phyloP scores from a whole-genome alignment of 2,797 vertebrate species.

The Lagothrix lagotricha region DNA sequence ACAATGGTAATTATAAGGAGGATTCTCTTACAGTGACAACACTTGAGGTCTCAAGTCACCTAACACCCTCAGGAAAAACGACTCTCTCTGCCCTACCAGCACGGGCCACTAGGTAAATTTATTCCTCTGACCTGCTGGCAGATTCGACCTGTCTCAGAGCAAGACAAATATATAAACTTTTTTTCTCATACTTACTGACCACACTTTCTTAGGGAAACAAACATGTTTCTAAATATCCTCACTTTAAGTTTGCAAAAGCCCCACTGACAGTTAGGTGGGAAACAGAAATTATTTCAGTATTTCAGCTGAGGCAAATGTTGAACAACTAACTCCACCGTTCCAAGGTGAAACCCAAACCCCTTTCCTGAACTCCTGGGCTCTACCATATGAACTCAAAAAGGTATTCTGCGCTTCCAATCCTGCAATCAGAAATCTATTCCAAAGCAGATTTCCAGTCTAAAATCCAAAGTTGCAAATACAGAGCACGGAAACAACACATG shows the following conservation, averaged over 20 bases:
- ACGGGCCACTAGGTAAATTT: conserved; percentile 8
- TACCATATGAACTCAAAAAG: neutral
- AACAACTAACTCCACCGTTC: neutral
- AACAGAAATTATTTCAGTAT: neutral
- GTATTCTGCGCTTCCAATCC: neutral
- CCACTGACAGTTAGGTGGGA: neutral
- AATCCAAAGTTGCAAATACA: neutral
- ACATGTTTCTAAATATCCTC: neutral
- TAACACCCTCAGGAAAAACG: neutral
- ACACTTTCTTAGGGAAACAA: neutral
- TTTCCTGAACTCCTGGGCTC: neutral
- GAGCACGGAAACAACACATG: neutral
- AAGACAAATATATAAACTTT: neutral
- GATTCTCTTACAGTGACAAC: neutral
- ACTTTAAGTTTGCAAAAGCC: neutral
- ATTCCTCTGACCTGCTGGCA: conserved; percentile 28
- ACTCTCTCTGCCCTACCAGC: neutral
- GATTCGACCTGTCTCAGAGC: neutral
- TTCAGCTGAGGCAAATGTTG: neutral
- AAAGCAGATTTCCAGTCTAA: neutral
- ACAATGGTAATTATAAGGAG: conserved; percentile 26
- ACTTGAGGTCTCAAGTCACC: neutral
- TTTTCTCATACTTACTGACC: neutral
- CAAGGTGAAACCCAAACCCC: neutral
- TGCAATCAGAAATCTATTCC: neutral